Base-by-base conservation (phyloP, 2,797 vertebrate genomes). In the Sebastes glaucus region DNA sequence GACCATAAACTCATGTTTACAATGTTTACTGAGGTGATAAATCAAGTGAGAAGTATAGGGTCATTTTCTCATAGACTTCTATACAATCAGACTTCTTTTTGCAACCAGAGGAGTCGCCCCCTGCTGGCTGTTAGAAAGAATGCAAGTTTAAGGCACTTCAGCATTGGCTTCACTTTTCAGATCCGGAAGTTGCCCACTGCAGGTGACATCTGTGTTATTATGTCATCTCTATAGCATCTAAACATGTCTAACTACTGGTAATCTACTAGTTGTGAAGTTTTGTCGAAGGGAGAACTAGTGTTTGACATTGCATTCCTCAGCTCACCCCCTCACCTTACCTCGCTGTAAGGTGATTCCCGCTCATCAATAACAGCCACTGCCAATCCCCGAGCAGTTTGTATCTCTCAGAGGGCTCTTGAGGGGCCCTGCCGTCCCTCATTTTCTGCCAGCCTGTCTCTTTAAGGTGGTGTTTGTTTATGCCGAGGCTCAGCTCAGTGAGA, bases 401-500 rank as follows among this genome's bases (percentile, higher is more conserved):
- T 90, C 88, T 88, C 80, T 87, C 46, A 28, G 61, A 71, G 71
- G 77, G 74, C 81, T 81, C 83, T 78, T 73, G 66, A 77, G 78
- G 83, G 85, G 77, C 82, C 84, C 85, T 72, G 82, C 80, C 70
- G 32, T 86, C 84, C 84, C 89, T 91, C 81, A 62, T 86, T 88
- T 92, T 90, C 88, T 87, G 82, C 89, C 81, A 80, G 87, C 89
- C 94, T 94, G 95, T 95, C 93, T 94, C 95, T 95, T 95, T 95
- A 95, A 95, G 93, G 91, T 87, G 89, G 77, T 94, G 93, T 95
- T 95, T 94, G 94, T 92, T 94, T 94, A 93, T 91, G 84, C 87
- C 87, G 81, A 87, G 82, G 81, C 92, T 88, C 84, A 59, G 90
- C 90, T 91, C 89, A 89, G 88, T 77, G 88, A 94, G 94, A 95